phyloP scores from a whole-genome alignment of 2,113 vertebrate species.

The Neolamprologus longior region DNA sequence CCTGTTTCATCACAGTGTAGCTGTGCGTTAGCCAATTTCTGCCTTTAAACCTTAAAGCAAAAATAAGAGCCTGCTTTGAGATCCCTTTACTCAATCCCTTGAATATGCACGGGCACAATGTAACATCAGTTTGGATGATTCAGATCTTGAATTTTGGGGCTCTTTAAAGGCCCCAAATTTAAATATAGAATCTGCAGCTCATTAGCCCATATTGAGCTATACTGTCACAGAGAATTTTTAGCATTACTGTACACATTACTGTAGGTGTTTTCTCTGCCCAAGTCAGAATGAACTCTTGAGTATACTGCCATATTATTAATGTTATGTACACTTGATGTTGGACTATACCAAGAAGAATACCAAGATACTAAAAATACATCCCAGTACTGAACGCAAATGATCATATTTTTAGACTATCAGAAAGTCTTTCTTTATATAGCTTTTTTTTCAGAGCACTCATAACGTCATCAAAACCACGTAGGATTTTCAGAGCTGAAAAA shows the following conservation, averaged over 20 bases:
- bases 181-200: background rate
- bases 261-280: background rate
- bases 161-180: background rate
- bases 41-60: background rate
- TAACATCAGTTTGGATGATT: background rate
- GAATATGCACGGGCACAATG: background rate
- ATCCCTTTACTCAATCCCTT: background rate
- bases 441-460: background rate
- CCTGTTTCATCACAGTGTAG: background rate
- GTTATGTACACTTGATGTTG: background rate
- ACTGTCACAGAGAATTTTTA: background rate
- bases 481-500: background rate
- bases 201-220: background rate
- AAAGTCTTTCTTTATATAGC: background rate
- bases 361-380: background rate
- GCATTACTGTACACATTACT: background rate
- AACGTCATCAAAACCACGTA: background rate
- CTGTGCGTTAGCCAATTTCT: background rate
- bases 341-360: background rate
- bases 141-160: fast-evolving
- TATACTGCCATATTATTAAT: background rate
- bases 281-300: background rate
- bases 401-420: background rate
- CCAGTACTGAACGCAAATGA: fast-evolving
- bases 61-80: background rate